Base-by-base conservation (phyloP, 2,888 invertebrate genomes). In the Phalera bucephala region DNA sequence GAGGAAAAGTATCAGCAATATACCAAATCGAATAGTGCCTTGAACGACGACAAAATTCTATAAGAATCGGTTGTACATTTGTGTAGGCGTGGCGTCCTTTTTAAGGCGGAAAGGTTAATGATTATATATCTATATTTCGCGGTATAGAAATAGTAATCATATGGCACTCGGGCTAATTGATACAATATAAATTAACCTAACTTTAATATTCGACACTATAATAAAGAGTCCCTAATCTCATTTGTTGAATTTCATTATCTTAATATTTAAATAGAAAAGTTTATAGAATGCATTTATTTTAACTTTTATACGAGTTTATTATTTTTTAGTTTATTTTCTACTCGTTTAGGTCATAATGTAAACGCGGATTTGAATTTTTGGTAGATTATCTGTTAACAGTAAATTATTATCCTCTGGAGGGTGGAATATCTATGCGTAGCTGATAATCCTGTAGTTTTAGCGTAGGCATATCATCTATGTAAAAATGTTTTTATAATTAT, bases 141-240 rank as follows among this genome's bases (percentile, higher is more conserved):
- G 63, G 89, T 89, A 89, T 89, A 89, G 89, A 88, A 82, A 89
- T 89, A 89, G 72, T 88, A 89, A 89, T 89, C 89, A 87, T 84
- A 56, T 61, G 85, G 86, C 89, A 88, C 89, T 81, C 68, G 55
- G 72, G 73, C 73, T 82, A 80, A 80, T 70, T 79, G 71, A 78
- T 76, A 74, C 75, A 75, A 68, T 53, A 67, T 3, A 73, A 74
- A 75, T 72, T 74, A 74, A 72, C 62, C 45, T 51, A 66, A 74
- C 64, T 50, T 53, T 72, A 60, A 64, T 65, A 71, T 68, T 72
- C 65, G 71, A 76, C 68, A 78, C 64, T 77, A 75, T 47, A 48
- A 53, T 55, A 36, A 44, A 10, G 47, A 49, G 55, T 66, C 64
- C 60, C 65, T 79, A 78, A 72, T 80, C 64, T 82, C 72, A 76